These are phyloP conservation scores for Alcis repandata DNA, from an alignment of 2,888 invertebrate genomes.

Conservation along the genomic window DNA sequence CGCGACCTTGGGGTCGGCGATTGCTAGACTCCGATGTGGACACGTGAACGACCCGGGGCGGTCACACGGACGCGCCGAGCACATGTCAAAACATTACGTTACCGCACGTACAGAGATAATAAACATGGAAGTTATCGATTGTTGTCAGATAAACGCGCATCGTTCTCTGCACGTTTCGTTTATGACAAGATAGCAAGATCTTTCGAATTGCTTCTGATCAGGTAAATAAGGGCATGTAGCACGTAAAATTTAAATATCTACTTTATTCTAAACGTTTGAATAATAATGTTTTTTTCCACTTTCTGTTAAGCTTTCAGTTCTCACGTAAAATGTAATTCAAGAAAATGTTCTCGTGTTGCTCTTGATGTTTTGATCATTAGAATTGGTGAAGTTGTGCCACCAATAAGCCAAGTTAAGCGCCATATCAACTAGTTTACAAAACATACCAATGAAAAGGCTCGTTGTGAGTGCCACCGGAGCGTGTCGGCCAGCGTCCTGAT, in stretches of 20 bases:
- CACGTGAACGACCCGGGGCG: slow-evolving; percentile 58
- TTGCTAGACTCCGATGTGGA: slow-evolving; percentile 58
- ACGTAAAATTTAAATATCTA: neutral
- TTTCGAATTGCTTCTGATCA: neutral
- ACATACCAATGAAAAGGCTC: slow-evolving; percentile 75
- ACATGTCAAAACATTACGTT: slow-evolving; percentile 59
- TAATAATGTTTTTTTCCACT: neutral
- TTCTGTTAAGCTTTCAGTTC: neutral
- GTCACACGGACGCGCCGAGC: slow-evolving; percentile 57
- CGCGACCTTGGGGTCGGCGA: slow-evolving; percentile 59
- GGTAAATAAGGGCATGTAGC: neutral
- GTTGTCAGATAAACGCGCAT: slow-evolving; percentile 36
- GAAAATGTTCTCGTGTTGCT: neutral
- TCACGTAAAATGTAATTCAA: too few relatives aligned
- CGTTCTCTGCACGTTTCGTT: slow-evolving; percentile 14
- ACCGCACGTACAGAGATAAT: slow-evolving; percentile 54
- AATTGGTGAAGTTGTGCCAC: neutral
- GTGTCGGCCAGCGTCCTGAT: slow-evolving; percentile 79
- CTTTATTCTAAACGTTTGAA: neutral
- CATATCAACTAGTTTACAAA: slow-evolving; percentile 51
- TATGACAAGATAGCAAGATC: neutral
- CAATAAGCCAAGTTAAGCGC: slow-evolving; percentile 47
- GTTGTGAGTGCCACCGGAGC: slow-evolving; percentile 79
- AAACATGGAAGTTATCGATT: slow-evolving; percentile 41
- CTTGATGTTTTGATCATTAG: neutral